These are phyloP conservation scores for Drosophila eohydei DNA, from an alignment of 2,888 invertebrate species.

Conservation along the genomic window DNA sequence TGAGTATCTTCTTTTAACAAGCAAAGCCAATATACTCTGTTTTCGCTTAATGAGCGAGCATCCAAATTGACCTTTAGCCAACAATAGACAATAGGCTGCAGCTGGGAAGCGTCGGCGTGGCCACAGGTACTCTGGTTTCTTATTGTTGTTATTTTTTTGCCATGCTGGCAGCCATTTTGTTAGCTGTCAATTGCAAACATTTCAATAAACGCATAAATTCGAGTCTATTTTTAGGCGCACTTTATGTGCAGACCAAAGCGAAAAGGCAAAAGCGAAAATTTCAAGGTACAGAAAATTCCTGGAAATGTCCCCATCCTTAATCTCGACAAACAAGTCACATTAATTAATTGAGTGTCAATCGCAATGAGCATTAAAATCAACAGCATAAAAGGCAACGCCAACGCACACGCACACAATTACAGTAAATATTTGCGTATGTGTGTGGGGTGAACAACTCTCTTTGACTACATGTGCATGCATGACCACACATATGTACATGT, in stretches of 20 bases:
- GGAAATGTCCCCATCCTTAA: neutral
- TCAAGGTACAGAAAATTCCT: conserved; percentile 11
- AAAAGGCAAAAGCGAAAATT: neutral
- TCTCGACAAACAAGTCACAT: conserved; percentile 24
- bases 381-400: neutral
- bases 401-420: neutral
- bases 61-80: conserved; percentile 46
- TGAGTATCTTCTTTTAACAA: no score
- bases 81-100: conserved; percentile 22
- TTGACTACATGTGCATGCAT: neutral
- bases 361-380: conserved; percentile 29
- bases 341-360: conserved; percentile 44
- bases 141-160: conserved; percentile 18
- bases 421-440: neutral
- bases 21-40: neutral
- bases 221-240: conserved; percentile 65
- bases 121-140: conserved; percentile 50
- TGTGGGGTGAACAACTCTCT: neutral
- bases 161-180: conserved; percentile 42
- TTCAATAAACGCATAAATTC: conserved; percentile 70
- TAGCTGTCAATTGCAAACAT: conserved; percentile 51
- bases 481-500: neutral
- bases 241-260: neutral
- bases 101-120: conserved; percentile 9
- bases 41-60: neutral